A percentile compares a stretch with the other conserved stretches of the same genome.
phyloP scores from a whole-genome alignment of 2,797 vertebrate species.

The Typhlichthys eigenmanni region DNA sequence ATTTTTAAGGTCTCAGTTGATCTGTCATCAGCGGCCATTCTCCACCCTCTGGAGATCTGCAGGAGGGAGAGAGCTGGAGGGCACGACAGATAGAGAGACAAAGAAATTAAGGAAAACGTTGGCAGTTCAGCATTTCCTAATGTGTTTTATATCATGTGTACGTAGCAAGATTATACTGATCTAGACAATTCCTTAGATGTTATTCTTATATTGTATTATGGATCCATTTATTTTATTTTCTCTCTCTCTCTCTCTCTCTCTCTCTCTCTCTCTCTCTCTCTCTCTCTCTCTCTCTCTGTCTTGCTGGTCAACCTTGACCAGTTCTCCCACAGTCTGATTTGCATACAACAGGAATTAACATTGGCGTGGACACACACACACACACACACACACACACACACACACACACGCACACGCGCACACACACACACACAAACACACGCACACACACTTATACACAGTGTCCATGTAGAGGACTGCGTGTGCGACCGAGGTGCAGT shows the following conservation, averaged over 20 bases:
- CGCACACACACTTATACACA: background rate
- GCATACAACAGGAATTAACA: slow-evolving; percentile 3
- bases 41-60: slow-evolving; percentile 21
- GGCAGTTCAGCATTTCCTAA: slow-evolving; percentile 10
- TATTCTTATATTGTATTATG: too few relatives aligned
- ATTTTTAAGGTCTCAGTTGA: slow-evolving; percentile 51
- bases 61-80: slow-evolving; percentile 12
- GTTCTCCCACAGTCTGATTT: slow-evolving; percentile 13
- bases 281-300: slow-evolving; percentile 9
- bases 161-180: too few relatives aligned
- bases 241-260: slow-evolving; percentile 36
- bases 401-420: slow-evolving; percentile 10
- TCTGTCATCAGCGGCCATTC: slow-evolving; percentile 36
- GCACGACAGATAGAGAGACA: slow-evolving; percentile 6
- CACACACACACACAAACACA: slow-evolving; percentile 10
- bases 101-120: slow-evolving; percentile 14
- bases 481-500: slow-evolving; percentile 17
- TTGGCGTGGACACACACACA: slow-evolving; percentile 1
- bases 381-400: slow-evolving; percentile 9
- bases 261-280: slow-evolving; percentile 9
- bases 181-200: too few relatives aligned
- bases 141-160: background rate
- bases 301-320: slow-evolving; percentile 6
- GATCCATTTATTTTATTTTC: background rate
- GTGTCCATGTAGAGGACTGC: slow-evolving; percentile 4